A percentile compares a stretch with the other conserved stretches of the same genome.
phyloP scores from a whole-genome alignment of 2,113 vertebrate species.

The Porphyrio hochstetteri region DNA sequence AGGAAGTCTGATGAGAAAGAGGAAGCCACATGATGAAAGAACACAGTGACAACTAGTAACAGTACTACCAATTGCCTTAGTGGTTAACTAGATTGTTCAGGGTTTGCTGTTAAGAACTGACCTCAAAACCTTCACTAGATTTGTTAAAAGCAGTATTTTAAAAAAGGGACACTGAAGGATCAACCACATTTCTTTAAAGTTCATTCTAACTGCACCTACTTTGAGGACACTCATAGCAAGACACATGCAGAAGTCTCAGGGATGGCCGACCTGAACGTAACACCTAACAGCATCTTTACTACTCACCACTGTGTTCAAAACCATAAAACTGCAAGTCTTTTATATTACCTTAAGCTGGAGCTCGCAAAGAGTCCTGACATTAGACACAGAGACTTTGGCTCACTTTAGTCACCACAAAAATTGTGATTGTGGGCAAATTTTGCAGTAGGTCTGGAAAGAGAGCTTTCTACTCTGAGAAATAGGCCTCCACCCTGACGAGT shows the following conservation, averaged over 20 bases:
- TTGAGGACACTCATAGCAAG: neutral
- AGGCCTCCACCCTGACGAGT: neutral
- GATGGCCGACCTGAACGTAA: neutral
- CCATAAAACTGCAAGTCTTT: neutral
- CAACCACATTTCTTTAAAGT: neutral
- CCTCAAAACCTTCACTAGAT: neutral
- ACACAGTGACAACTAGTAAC: neutral
- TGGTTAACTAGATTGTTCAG: neutral
- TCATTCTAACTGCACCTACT: neutral
- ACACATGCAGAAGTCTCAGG: neutral
- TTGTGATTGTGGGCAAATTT: neutral
- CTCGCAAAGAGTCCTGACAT: neutral
- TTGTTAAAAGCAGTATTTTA: neutral
- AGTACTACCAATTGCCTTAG: neutral
- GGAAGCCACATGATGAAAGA: conserved; percentile 49
- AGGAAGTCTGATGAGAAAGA: conserved; percentile 50
- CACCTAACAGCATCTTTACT: neutral
- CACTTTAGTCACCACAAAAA: neutral
- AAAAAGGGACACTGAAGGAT: neutral
- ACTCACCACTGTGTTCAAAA: neutral
- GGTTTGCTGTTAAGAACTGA: neutral
- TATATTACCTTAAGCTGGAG: neutral
- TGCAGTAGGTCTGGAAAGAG: neutral
- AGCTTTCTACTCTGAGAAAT: neutral
- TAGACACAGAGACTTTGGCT: neutral